A percentile compares a stretch with the other conserved stretches of the same genome.
Conservation (phyloP, 2,797 vertebrate genomes). For the Atherinosoma microstoma region DNA sequence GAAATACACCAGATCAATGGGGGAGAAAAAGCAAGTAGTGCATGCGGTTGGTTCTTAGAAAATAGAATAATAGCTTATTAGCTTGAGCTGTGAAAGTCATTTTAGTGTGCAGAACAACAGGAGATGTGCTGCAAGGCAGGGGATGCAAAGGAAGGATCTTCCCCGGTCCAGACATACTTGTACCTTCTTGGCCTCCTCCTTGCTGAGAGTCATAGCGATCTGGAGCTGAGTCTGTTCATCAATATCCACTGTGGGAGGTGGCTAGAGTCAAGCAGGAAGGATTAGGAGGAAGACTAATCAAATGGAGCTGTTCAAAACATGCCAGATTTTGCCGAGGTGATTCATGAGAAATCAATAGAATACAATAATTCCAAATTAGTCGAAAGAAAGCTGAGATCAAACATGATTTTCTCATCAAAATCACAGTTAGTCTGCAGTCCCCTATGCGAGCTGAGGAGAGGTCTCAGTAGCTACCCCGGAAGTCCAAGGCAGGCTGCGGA, state of each 20-base stretch:
- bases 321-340: constrained; percentile 14
- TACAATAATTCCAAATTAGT: constrained; percentile 17
- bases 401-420: constrained; percentile 17
- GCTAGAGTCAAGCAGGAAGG: constrained; percentile 64
- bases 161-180: constrained; percentile 40
- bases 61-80: neutral
- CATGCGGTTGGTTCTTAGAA: constrained; percentile 57
- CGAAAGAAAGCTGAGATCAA: constrained; percentile 20
- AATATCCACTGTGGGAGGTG: constrained; percentile 81
- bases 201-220: constrained; percentile 88
- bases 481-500: constrained; percentile 13
- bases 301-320: constrained; percentile 21
- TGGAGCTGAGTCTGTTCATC: constrained; percentile 96
- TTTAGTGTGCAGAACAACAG: constrained; percentile 46
- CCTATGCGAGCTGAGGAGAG: constrained; percentile 18
- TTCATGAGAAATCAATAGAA: constrained; percentile 9
- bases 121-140: constrained; percentile 28
- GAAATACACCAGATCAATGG: constrained; percentile 21
- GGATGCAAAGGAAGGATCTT: constrained; percentile 38
- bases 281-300: constrained; percentile 53
- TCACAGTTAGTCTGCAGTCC: constrained; percentile 6
- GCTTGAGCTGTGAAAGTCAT: constrained; percentile 14
- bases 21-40: constrained; percentile 36
- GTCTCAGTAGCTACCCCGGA: constrained; percentile 47
- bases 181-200: constrained; percentile 83